Percentiles rank a stretch among this genome's conserved stretches.
Evolutionary conservation across 2,797 vertebrate genomes (phyloP).

Genomic region (Sciurus vulgaris): DNA sequence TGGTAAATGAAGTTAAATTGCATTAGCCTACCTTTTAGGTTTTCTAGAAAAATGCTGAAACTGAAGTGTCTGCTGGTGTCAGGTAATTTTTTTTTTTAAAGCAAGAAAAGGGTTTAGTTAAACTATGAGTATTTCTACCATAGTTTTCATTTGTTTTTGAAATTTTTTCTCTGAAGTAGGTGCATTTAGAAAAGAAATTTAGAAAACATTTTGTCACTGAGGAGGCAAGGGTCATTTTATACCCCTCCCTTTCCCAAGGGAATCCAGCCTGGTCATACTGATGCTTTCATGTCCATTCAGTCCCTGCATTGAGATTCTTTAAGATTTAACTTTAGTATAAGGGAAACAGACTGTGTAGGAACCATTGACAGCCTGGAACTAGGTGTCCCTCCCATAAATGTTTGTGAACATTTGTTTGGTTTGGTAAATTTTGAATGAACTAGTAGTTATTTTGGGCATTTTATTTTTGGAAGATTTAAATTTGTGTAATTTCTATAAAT

Average conservation of each 20-base stretch:
- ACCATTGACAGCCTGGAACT: neutral
- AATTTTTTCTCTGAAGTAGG: neutral
- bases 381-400: neutral
- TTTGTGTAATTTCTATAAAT: neutral
- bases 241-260: neutral
- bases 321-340: neutral
- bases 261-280: neutral
- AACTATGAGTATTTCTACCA: neutral
- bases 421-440: neutral
- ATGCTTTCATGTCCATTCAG: neutral
- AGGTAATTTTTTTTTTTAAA: neutral
- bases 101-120: neutral
- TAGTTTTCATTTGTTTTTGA: neutral
- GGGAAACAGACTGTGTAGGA: neutral
- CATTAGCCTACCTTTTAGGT: neutral
- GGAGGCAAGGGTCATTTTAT: neutral
- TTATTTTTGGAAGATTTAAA: slow-evolving; percentile 1
- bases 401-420: neutral
- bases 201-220: neutral
- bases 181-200: neutral
- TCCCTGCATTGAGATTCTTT: neutral
- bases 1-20: neutral
- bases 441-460: neutral
- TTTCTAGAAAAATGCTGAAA: neutral
- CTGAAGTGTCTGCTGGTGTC: neutral